phyloP scores from a whole-genome alignment of 2,888 invertebrate genomes.

The Luffia ferchaultella region DNA sequence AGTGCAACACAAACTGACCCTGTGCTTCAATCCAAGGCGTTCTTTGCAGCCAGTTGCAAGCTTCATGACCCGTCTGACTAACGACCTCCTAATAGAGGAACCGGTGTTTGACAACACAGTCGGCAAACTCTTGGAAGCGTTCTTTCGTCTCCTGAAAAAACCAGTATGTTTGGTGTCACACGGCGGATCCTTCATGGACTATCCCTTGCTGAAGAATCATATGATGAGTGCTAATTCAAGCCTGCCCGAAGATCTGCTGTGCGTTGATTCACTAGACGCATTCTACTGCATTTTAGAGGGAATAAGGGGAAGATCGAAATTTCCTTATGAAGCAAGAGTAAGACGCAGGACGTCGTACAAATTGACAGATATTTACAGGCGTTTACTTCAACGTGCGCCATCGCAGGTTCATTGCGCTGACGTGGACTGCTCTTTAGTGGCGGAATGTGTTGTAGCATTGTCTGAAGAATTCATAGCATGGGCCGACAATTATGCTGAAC shows the following conservation, averaged over 20 bases:
- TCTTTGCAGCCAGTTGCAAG: neutral
- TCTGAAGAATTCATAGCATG: neutral
- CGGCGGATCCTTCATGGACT: neutral
- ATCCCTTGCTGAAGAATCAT: neutral
- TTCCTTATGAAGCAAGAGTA: neutral
- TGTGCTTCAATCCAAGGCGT: slow-evolving; percentile 52
- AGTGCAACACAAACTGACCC: slow-evolving; percentile 47
- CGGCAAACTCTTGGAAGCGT: neutral
- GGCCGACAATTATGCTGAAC: neutral
- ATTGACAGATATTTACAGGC: neutral
- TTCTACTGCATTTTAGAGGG: neutral
- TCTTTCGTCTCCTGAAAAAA: neutral
- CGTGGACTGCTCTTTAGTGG: neutral
- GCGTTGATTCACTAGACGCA: neutral
- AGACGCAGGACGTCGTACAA: neutral
- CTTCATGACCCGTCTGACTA: neutral
- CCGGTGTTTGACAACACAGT: neutral
- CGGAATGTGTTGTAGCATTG: neutral
- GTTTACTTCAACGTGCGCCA: neutral
- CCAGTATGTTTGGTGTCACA: neutral
- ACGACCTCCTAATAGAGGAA: neutral
- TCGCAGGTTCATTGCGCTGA: neutral
- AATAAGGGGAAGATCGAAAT: neutral
- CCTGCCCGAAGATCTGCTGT: neutral
- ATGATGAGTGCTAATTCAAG: neutral